Evolutionary conservation across 1,140 invertebrate species (phyloP).

Genomic region (Drosophila parabipectinata): DNA sequence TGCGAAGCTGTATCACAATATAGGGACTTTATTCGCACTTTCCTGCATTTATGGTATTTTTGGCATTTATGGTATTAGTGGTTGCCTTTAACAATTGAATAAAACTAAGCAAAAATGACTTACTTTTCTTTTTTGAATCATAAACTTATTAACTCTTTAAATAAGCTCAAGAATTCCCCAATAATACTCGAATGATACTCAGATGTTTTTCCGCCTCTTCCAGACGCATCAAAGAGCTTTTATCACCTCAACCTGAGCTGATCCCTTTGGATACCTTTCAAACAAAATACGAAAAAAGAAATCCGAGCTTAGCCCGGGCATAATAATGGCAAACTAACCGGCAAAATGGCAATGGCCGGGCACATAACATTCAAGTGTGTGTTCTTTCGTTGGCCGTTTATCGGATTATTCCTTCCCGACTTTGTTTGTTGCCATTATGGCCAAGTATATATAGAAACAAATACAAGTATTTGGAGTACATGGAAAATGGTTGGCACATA

Average conservation of each 20-base stretch:
- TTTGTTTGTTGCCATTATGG: slow-evolving; percentile 17
- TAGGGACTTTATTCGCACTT: background rate
- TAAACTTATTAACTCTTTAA: background rate
- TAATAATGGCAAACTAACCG: slow-evolving; percentile 44
- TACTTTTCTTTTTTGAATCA: background rate
- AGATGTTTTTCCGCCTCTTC: background rate
- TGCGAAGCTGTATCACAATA: slow-evolving; percentile 30
- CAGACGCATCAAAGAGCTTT: slow-evolving; percentile 1
- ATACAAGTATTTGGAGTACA: slow-evolving; percentile 24
- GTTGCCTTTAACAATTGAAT: slow-evolving; percentile 10
- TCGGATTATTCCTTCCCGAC: slow-evolving; percentile 12
- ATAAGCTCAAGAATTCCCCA: background rate
- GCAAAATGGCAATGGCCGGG: slow-evolving; percentile 34
- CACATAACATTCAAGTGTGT: slow-evolving; percentile 46
- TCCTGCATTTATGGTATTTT: slow-evolving; percentile 25
- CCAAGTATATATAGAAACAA: slow-evolving; percentile 5
- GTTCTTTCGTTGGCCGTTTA: slow-evolving; percentile 32
- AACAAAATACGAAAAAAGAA: slow-evolving; percentile 6
- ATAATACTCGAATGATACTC: background rate
- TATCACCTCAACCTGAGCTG: slow-evolving; percentile 1
- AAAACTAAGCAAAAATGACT: background rate
- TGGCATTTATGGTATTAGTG: slow-evolving; percentile 41
- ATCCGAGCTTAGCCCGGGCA: slow-evolving; percentile 8
- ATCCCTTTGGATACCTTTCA: slow-evolving; percentile 6
- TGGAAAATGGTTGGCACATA: slow-evolving; percentile 50